Conservation (phyloP, 2,888 invertebrate genomes). For the Hirtodrosophila cameraria region DNA sequence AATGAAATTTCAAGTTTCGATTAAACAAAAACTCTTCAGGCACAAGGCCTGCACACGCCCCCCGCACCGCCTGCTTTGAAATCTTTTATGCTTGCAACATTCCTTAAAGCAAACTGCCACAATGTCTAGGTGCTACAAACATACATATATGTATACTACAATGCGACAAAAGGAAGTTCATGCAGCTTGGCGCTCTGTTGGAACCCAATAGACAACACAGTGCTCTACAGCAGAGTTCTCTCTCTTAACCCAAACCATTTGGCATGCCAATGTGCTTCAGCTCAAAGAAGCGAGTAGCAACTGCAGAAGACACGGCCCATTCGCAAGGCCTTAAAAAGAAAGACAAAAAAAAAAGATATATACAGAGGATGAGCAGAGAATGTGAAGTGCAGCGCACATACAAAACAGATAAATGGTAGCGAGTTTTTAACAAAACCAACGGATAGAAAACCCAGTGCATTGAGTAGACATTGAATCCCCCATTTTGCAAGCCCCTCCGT, state of each 20-base stretch:
- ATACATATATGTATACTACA: constrained; percentile 25
- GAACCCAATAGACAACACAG: constrained; percentile 34
- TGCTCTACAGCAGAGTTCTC: constrained; percentile 2
- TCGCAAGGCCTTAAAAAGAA: constrained; percentile 18
- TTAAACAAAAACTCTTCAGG: constrained; percentile 33
- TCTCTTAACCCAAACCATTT: constrained; percentile 7
- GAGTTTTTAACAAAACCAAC: constrained; percentile 72
- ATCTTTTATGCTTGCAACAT: constrained; percentile 29
- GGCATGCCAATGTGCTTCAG: constrained; percentile 32
- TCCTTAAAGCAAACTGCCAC: constrained; percentile 48
- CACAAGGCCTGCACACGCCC: background rate
- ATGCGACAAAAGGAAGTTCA: constrained; percentile 67
- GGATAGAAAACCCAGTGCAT: constrained; percentile 52
- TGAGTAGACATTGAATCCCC: constrained; percentile 53
- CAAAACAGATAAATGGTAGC: constrained; percentile 76
- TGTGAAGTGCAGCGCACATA: constrained; percentile 49
- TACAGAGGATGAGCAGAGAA: constrained; percentile 34
- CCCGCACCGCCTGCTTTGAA: no score
- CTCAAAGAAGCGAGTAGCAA: constrained; percentile 34
- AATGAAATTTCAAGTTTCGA: constrained; percentile 38
- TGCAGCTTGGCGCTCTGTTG: constrained; percentile 36
- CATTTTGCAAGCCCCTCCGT: background rate
- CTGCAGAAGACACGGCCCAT: constrained; percentile 53
- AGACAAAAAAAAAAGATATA: constrained; percentile 5
- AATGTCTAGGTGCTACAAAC: constrained; percentile 48